Percentiles rank a stretch among this genome's conserved stretches.
Evolutionary conservation across 2,888 invertebrate genomes (phyloP).

Genomic region (Lepidochrysops patricia): DNA sequence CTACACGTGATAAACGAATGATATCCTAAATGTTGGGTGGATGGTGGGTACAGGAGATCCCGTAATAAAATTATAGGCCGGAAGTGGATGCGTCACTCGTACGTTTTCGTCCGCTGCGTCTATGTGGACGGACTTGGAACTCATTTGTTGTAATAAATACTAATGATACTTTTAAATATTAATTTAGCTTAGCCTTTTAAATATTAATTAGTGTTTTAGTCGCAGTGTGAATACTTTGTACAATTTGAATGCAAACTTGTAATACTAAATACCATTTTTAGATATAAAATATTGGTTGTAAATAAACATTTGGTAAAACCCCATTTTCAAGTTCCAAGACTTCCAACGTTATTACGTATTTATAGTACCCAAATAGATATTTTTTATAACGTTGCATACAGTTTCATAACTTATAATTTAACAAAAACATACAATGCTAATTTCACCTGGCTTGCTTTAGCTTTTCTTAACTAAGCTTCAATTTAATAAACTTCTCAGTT

Average conservation of each 20-base stretch:
- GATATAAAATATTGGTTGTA: too few relatives aligned
- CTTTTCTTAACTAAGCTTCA: background rate
- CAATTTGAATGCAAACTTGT: too few relatives aligned
- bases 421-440: too few relatives aligned
- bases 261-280: background rate
- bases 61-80: slow-evolving; percentile 68
- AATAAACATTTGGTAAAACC: too few relatives aligned
- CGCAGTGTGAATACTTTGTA: background rate
- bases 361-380: too few relatives aligned
- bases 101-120: slow-evolving; percentile 60
- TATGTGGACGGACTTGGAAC: slow-evolving; percentile 40
- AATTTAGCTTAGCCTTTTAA: background rate
- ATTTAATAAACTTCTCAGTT: slow-evolving; percentile 17
- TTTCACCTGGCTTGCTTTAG: too few relatives aligned
- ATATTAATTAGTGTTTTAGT: background rate
- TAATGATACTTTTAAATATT: background rate
- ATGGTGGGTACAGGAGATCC: slow-evolving; percentile 47
- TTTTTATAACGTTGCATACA: too few relatives aligned
- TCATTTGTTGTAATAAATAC: slow-evolving; percentile 12
- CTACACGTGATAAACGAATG: background rate
- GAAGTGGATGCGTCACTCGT: slow-evolving; percentile 70
- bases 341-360: too few relatives aligned
- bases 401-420: too few relatives aligned
- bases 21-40: background rate
- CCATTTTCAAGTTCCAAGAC: too few relatives aligned